Evolutionary conservation across 2,888 invertebrate species (phyloP).

Genomic region (Euplagia quadripunctaria): DNA sequence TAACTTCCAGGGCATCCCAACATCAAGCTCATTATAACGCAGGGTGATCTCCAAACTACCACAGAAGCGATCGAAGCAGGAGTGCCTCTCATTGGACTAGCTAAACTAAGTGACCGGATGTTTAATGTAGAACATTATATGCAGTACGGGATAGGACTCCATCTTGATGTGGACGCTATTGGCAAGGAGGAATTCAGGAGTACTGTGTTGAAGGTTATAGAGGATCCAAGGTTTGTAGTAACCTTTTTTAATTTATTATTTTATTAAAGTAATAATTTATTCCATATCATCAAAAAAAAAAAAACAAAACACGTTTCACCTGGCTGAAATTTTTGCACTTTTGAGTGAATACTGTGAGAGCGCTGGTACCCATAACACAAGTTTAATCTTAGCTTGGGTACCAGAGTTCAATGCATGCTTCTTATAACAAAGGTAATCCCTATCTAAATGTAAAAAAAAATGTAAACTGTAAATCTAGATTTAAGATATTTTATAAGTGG

Average conservation of each 20-base stretch:
- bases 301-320: too few species aligned
- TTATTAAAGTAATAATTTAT: too few species aligned
- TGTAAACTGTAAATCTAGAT: too few species aligned
- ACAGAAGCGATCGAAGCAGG: slow-evolving; percentile 36
- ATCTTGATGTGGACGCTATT: slow-evolving; percentile 7
- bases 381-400: too few species aligned
- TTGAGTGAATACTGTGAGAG: too few species aligned
- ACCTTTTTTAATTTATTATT: not conserved
- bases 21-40: slow-evolving; percentile 37
- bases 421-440: too few species aligned
- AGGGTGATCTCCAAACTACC: slow-evolving; percentile 38
- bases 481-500: too few species aligned
- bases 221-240: slow-evolving; percentile 15
- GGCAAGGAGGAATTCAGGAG: slow-evolving; percentile 13
- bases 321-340: too few species aligned
- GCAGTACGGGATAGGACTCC: slow-evolving; percentile 18
- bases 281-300: too few species aligned
- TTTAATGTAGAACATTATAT: slow-evolving; percentile 30
- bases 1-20: slow-evolving; percentile 32
- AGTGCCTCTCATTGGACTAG: slow-evolving; percentile 38
- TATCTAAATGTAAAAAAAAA: too few species aligned
- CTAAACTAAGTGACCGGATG: slow-evolving; percentile 29
- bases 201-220: slow-evolving; percentile 16
- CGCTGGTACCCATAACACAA: too few species aligned
- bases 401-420: too few species aligned